These are phyloP conservation scores for Phorcus lineatus DNA, from an alignment of 2,888 invertebrate species.

Conservation along the genomic window DNA sequence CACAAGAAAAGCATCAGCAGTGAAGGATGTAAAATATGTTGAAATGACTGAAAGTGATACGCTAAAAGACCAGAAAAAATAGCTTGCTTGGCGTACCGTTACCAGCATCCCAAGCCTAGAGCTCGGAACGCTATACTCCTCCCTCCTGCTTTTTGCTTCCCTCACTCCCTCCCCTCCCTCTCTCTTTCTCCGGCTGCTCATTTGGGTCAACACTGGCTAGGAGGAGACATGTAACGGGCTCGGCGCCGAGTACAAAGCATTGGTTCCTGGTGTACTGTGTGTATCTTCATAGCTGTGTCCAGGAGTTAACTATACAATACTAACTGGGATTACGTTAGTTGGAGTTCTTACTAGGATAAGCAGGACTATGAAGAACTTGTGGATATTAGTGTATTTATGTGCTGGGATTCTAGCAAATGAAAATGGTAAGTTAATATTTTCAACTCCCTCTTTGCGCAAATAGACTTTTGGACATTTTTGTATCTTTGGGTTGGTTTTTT, in stretches of 20 bases:
- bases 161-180: background rate
- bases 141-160: background rate
- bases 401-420: background rate
- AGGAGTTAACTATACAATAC: too few species aligned
- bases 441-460: too few species aligned
- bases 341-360: background rate
- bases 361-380: background rate
- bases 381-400: conserved; percentile 1
- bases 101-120: background rate
- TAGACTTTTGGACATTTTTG: too few species aligned
- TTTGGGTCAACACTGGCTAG: background rate
- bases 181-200: conserved; percentile 11
- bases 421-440: background rate
- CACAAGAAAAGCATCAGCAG: background rate
- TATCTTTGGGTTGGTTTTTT: too few species aligned
- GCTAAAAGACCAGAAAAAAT: background rate
- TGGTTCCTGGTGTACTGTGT: too few species aligned
- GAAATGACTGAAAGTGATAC: conserved; percentile 1
- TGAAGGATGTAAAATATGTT: background rate
- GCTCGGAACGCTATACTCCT: background rate
- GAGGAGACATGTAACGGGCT: background rate
- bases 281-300: too few species aligned
- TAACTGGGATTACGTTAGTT: too few species aligned
- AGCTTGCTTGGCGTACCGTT: background rate
- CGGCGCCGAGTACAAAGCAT: background rate